Evolutionary conservation across 2,888 invertebrate genomes (phyloP).

Genomic region (Xanthia togata): DNA sequence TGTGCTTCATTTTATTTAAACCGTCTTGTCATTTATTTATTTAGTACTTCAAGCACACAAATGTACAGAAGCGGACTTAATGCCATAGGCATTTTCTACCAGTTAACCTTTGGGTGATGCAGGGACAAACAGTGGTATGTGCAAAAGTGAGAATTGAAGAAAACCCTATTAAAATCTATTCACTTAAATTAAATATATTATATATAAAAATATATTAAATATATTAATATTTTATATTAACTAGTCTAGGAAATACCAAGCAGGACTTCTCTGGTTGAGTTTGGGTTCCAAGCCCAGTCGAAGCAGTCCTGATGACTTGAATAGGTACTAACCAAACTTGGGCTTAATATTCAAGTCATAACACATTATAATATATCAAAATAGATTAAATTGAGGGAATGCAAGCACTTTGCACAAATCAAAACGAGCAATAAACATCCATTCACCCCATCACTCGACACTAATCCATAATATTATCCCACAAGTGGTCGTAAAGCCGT

Average conservation of each 20-base stretch:
- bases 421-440: conserved; percentile 13
- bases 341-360: neutral
- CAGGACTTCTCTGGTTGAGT: neutral
- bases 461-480: conserved; percentile 51
- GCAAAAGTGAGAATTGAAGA: too few relatives aligned
- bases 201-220: too few relatives aligned
- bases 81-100: too few relatives aligned
- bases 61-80: too few relatives aligned
- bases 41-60: too few relatives aligned
- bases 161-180: too few relatives aligned
- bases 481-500: conserved; percentile 53
- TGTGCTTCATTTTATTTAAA: neutral
- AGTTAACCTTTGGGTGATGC: too few relatives aligned
- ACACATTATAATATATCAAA: neutral
- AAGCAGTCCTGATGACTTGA: neutral
- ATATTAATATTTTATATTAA: too few relatives aligned
- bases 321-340: neutral
- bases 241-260: neutral
- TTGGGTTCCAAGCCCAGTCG: neutral
- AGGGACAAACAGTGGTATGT: too few relatives aligned
- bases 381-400: neutral
- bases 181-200: too few relatives aligned
- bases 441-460: conserved; percentile 36
- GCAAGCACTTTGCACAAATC: conserved; percentile 7
- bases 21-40: too few relatives aligned